A percentile compares a stretch with the other conserved stretches of the same genome.
Conservation (phyloP, 2,113 vertebrate genomes). For the Capreolus pygargus region DNA sequence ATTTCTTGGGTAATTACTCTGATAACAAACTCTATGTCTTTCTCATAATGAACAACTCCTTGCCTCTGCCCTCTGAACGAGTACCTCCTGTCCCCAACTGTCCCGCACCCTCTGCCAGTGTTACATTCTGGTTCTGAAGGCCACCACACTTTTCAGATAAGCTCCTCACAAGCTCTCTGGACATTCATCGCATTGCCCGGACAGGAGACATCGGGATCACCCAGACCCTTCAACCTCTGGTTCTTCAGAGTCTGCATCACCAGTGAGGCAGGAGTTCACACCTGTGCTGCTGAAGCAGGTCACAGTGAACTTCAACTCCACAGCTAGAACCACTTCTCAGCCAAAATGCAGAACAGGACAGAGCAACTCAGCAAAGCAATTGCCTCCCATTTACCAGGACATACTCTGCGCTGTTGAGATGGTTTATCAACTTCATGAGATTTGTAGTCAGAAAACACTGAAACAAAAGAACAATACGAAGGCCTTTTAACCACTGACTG, state of each 20-base stretch:
- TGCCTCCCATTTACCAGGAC: neutral
- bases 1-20: neutral
- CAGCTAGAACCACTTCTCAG: conserved; percentile 28
- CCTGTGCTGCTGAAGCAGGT: neutral
- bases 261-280: neutral
- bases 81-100: neutral
- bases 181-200: rapidly evolving
- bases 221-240: neutral
- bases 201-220: neutral
- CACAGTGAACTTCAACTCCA: conserved; percentile 36
- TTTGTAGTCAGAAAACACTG: neutral
- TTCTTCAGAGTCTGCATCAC: rapidly evolving
- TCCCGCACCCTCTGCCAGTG: neutral
- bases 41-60: neutral
- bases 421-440: neutral
- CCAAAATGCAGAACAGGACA: conserved; percentile 5
- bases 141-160: neutral
- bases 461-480: conserved; percentile 22
- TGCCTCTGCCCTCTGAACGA: neutral
- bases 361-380: neutral
- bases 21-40: neutral
- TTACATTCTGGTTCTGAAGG: neutral
- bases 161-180: neutral
- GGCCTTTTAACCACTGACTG: neutral
- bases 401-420: neutral